Evolutionary conservation across 2,888 invertebrate genomes (phyloP), one percentile per base, ranked within the genome.

Genomic region (Diaphora mendica): DNA sequence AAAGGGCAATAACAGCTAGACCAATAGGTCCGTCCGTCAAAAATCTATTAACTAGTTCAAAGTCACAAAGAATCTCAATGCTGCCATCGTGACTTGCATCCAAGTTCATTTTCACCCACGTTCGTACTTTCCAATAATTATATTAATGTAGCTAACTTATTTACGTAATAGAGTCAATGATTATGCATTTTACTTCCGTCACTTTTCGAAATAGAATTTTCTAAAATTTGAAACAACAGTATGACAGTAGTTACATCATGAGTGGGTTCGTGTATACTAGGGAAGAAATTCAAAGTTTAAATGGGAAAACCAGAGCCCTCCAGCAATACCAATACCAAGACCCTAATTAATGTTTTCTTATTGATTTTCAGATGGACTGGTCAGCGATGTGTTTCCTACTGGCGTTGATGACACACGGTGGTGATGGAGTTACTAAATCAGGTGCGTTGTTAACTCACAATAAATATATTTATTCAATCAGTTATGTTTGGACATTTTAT

Each of bases 381-480:
- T 72, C 86, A 66, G 80, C 81, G 39, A 75, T 85, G 42, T 87
- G 79, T 67, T 48, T 78, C 66, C 67, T 89, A 68, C 73, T 92
- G 72, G 81, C 82, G 33, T 82, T 80, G 73, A 71, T 80, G 9
- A 74, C 87, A 30, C 87, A 85, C 89, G 86, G 89, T 85, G 90
- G 91, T 76, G 89, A 90, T 90, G 93, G 91, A 90, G 91, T 89
- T 89, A 90, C 91, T 88, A 89, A 91, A 79, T 77, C 88, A 73
- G 91, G 92, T 92, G 74, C 76, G 88, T 80, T 35, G 11, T 55
- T 39, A 39, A 39, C 1, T n/a, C 20, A 26, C 23, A 23, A 15
- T n/a, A 39, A 65, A 5, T 39, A 39, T 11, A 39, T 44, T 15
- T 15, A 7, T 42, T 42, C 1, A 42, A 13, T 1, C 1, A 2